Conservation (phyloP, 2,888 invertebrate genomes). For the Phortica magna region DNA sequence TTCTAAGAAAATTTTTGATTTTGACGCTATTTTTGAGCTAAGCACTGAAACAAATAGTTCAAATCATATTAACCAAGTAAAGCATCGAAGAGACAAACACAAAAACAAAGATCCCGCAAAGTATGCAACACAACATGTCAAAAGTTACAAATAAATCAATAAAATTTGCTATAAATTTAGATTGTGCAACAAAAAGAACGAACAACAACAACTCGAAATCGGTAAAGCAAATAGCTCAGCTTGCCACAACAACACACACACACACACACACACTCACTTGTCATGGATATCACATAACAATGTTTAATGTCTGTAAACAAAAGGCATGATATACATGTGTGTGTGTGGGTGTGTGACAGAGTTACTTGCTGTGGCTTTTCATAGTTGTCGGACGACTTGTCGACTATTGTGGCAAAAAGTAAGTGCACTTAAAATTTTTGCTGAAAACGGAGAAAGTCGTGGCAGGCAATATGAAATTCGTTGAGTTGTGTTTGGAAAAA, state of each 20-base stretch:
- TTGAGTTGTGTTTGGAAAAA: background rate
- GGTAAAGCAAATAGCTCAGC: conserved; percentile 7
- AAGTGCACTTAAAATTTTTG: conserved; percentile 20
- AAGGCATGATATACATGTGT: background rate
- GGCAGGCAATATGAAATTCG: background rate
- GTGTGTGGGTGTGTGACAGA: background rate
- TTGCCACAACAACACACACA: background rate
- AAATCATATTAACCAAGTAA: background rate
- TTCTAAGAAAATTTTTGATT: background rate
- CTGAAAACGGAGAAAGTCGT: background rate
- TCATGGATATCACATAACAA: conserved; percentile 6
- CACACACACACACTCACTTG: background rate
- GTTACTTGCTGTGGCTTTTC: background rate
- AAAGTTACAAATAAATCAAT: conserved; percentile 25
- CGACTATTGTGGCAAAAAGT: background rate
- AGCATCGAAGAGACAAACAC: background rate
- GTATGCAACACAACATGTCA: conserved; percentile 8
- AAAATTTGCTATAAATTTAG: conserved; percentile 26
- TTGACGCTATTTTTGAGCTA: background rate
- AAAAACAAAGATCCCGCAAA: conserved; percentile 8
- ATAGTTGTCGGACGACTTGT: background rate
- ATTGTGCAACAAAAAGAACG: conserved; percentile 12
- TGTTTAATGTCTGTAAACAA: conserved; percentile 21
- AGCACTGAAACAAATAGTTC: background rate
- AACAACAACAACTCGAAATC: background rate